phyloP scores from a whole-genome alignment of 2,888 invertebrate genomes.

The Harmothoe impar region DNA sequence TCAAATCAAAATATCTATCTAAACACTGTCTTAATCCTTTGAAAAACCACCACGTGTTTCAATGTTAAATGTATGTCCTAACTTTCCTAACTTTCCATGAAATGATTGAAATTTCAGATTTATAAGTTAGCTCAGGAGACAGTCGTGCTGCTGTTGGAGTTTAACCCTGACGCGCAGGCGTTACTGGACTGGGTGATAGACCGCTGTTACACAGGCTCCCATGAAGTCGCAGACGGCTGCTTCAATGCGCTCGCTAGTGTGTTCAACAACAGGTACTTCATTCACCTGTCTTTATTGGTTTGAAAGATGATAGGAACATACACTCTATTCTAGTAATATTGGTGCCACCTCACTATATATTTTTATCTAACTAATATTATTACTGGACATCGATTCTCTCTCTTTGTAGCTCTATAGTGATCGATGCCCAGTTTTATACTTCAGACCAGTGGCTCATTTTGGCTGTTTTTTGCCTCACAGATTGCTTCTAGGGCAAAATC shows the following conservation, averaged over 20 bases:
- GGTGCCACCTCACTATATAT: not conserved
- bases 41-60: not conserved
- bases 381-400: too few species aligned
- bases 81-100: not conserved
- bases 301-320: slow-evolving; percentile 66
- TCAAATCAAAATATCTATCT: not conserved
- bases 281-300: not conserved
- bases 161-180: slow-evolving; percentile 86
- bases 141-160: slow-evolving; percentile 95
- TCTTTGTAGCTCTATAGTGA: too few species aligned
- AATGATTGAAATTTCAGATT: slow-evolving; percentile 87
- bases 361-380: not conserved
- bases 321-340: not conserved
- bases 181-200: slow-evolving; percentile 98
- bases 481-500: too few species aligned
- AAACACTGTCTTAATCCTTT: not conserved
- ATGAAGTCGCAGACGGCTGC: slow-evolving; percentile 96
- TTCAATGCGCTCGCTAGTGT: slow-evolving; percentile 97
- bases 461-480: too few species aligned
- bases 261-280: slow-evolving; percentile 94
- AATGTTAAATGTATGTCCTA: not conserved
- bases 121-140: slow-evolving; percentile 96
- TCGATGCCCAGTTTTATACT: too few species aligned
- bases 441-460: too few species aligned
- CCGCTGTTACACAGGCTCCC: slow-evolving; percentile 96